Percentiles rank a stretch among this genome's conserved stretches.
Conservation (phyloP, 2,113 vertebrate genomes). For the Ictalurus furcatus region DNA sequence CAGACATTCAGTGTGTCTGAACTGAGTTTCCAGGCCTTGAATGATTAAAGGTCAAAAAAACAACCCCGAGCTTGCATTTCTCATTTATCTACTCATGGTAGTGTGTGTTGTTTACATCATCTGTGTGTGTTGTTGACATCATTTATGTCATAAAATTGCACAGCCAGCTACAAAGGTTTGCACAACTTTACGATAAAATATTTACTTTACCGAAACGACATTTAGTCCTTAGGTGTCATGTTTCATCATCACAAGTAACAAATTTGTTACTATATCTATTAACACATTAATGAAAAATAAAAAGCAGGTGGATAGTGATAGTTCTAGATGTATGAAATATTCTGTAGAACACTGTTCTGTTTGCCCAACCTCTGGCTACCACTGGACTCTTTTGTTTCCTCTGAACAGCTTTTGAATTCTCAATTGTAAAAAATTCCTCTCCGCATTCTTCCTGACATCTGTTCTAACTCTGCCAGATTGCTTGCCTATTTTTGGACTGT, state of each 20-base stretch:
- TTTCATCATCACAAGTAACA: neutral
- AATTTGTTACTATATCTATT: neutral
- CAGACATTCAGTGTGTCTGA: neutral
- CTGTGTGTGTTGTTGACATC: too few species aligned
- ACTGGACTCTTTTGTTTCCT: neutral
- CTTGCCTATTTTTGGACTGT: neutral
- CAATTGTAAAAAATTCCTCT: neutral
- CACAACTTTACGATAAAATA: neutral
- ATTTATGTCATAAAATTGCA: neutral
- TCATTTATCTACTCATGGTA: neutral
- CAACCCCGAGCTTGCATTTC: neutral
- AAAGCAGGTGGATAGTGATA: neutral
- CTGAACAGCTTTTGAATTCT: neutral
- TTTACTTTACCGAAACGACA: neutral
- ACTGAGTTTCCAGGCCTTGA: neutral
- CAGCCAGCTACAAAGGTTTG: neutral
- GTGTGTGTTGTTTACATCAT: neutral
- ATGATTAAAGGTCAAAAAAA: neutral
- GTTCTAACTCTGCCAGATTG: neutral
- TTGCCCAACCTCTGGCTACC: neutral
- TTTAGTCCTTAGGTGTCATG: neutral
- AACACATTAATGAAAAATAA: neutral
- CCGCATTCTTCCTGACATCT: neutral
- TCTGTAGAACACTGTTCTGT: neutral
- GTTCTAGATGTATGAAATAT: neutral